Evolutionary conservation across 2,113 vertebrate genomes (phyloP).

Genomic region (Lynx canadensis): DNA sequence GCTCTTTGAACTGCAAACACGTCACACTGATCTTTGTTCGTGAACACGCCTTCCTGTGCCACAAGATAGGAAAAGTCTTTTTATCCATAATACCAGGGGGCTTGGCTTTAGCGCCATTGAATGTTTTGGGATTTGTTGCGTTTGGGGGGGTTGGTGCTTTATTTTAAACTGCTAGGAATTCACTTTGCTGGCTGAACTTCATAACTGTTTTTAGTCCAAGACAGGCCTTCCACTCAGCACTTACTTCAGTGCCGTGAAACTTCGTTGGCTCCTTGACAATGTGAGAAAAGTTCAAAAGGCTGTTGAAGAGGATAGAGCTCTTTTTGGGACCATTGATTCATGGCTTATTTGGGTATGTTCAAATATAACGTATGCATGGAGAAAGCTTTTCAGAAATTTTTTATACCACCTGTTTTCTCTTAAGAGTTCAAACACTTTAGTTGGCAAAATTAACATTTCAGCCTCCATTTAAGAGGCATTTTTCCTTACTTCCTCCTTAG

Average conservation of each 20-base stretch:
- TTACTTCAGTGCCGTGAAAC: constrained; percentile 98
- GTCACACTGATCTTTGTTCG: constrained; percentile 73
- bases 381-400: neutral
- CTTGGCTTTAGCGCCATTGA: constrained; percentile 20
- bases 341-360: constrained; percentile 98
- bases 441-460: neutral
- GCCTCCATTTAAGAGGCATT: neutral
- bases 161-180: constrained; percentile 10
- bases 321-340: constrained; percentile 98
- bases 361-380: neutral
- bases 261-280: constrained; percentile 98
- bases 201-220: constrained; percentile 88
- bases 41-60: constrained; percentile 13
- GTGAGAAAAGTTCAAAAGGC: constrained; percentile 91
- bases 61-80: constrained; percentile 6
- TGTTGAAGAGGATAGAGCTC: constrained; percentile 88
- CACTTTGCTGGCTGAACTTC: constrained; percentile 11
- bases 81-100: neutral
- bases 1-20: constrained; percentile 76
- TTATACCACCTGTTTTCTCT: constrained; percentile 3
- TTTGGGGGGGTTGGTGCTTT: constrained; percentile 2
- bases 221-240: constrained; percentile 98
- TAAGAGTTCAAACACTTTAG: neutral
- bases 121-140: constrained; percentile 29
- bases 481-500: neutral